Base-by-base conservation (phyloP, 2,888 invertebrate genomes). In the Orthosia cruda region DNA sequence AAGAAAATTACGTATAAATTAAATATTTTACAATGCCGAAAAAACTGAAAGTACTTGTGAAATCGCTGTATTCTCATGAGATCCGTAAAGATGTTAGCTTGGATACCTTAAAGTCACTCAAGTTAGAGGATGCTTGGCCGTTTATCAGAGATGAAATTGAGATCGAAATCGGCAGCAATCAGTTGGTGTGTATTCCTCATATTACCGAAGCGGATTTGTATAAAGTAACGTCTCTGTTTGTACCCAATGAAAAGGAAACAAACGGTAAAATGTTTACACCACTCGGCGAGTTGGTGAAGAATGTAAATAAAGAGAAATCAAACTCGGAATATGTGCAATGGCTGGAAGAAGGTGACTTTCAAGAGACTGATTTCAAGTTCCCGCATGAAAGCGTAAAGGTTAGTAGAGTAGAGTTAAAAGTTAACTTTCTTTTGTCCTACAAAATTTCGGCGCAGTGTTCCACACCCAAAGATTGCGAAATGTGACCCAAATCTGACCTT, bases 71-170 rank as follows among this genome's bases (percentile, higher is more conserved):
- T 87, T 95, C 96, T 16, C 97, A 97, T 84, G 97, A 97, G 86
- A 97, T 96, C 80, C 94, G 97, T 40, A 97, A 97, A 87, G 97
- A 97, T 91, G 96, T 97, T n/a, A 94, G 95, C 85, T 91, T 97
- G 79, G 94, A 94, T 9, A 93, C 88, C 62, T 90, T 97, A 71
- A 95, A 96, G 80, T 97, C 97, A 23, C 89, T 97, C 15, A 96
- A 96, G 83, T 90, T 97, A 59, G 97, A 97, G 81, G 96, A 97
- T 73, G 97, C 97, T 1, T 97, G 97, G 97, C 97, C 97, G 20
- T 97, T 96, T 89, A 97, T 97, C 64, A 93, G 97, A 87, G 96
- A 96, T 80, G 97, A 97, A 94, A 96, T 97, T 65, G 97, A 97
- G 88, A 95, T 92, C 63, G 97, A 97, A 93, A 96, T 97, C 77